phyloP scores from a whole-genome alignment of 2,113 vertebrate genomes.

The Oncorhynchus clarkii region DNA sequence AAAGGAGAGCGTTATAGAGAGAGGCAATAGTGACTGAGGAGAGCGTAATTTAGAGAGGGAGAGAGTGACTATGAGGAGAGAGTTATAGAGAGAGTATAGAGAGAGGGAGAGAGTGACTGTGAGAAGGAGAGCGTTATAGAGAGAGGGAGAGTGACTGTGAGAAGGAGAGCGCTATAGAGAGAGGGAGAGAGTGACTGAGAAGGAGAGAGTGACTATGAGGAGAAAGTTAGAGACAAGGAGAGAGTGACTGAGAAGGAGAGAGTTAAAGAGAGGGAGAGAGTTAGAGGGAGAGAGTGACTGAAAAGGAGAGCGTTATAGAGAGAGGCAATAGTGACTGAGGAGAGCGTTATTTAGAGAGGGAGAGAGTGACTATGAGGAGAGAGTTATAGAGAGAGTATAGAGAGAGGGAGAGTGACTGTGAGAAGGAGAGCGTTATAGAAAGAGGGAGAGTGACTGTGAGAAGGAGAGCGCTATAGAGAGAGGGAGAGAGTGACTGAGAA shows the following conservation, averaged over 20 bases:
- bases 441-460: not conserved
- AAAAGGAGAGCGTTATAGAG: not conserved
- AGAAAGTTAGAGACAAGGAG: slow-evolving; percentile 16
- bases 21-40: too few species aligned
- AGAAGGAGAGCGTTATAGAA: not conserved
- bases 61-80: too few species aligned
- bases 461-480: too few species aligned
- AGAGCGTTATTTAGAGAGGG: not conserved
- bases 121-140: too few species aligned
- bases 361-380: too few species aligned
- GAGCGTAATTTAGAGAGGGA: slow-evolving; percentile 14
- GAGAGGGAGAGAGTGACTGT: not conserved
- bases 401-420: not conserved
- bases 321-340: slow-evolving; percentile 9
- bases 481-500: slow-evolving; percentile 9
- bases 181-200: slow-evolving; percentile 16
- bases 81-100: too few species aligned
- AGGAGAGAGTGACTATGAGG: not conserved
- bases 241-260: not conserved
- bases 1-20: too few species aligned
- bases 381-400: too few species aligned
- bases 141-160: slow-evolving; percentile 11
- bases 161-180: too few species aligned
- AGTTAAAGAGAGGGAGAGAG: not conserved
- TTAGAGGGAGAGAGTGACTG: not conserved